Base-by-base conservation (phyloP, 1,140 invertebrate species). In the Nasonia vitripennis region DNA sequence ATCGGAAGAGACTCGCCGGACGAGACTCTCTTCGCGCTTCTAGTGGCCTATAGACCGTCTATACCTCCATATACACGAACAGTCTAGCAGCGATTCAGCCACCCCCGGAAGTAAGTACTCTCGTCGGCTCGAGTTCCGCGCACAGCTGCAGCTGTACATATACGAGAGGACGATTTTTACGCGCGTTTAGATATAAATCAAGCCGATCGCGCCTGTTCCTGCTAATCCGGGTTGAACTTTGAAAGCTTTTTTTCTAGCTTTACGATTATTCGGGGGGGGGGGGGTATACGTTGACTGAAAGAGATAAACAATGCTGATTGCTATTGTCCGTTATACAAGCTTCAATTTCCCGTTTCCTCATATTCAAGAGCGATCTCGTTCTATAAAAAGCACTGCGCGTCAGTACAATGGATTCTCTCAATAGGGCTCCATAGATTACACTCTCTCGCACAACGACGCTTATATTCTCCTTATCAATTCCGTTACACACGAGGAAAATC, bases 81-180 rank as follows among this genome's bases (percentile, higher is more conserved):
- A 17, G 70, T 34, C 23, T 37, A 17, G 23, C 12, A 73, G 41
- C 78, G 20, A 55, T 14, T 45, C 17, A 55, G 12, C 71, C 55
- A 75, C 45, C 48, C 27, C 62, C 77, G 77, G 83, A 84, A 73
- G 83, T 84, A 73, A 79, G 77, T 79, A 84, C 77, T 84, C 62
- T 84, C 74, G 17, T 84, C 74, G 17, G 23, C 37, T 78, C 55
- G 55, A 48, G 62, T 37, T 23, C 62, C 80, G 70, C 70, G 78
- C n/a, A 37, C 81, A 70, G 62, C 75, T 84, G 82, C 67, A n/a
- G 12, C 6, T 55, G 2, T 55, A 1, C 27, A 55, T 20, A 55
- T 2, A 17, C 2, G 51, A 5, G 17, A 11, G 10, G 10, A 12
- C n/a, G 23, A 45, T 48, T 77, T 34, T 51, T 23, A 20, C 41